Evolutionary conservation across 2,888 invertebrate genomes (phyloP), one percentile per base, ranked within the genome.

Genomic region (Calameuta pallipes): DNA sequence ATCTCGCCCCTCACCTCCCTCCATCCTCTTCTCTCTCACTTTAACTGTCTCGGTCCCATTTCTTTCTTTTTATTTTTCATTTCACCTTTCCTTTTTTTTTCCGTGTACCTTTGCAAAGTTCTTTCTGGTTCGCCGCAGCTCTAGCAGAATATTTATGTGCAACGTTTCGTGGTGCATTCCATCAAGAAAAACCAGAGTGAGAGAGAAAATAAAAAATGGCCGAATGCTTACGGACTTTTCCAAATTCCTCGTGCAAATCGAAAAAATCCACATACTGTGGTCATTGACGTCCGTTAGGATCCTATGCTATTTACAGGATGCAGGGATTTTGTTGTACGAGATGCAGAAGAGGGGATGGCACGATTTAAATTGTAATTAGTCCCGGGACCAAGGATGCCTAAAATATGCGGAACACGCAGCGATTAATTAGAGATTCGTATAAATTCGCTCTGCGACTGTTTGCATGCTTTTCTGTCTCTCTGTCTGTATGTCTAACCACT

Each of bases 371-470:
- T 33, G 70, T 33, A 70, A 33, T 70, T 70, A 70, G 33, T 33
- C 70, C n/a, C 31, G 70, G 31, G 70, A 33, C 70, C 31, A 30
- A 33, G 31, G 70, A 30, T 30, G 30, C 75, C 35, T 76, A 80
- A 78, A 82, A 82, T 83, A 86, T 86, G 86, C 85, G 82, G 83
- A 83, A 85, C 83, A 84, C 84, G 84, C 83, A 80, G 81, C 85
- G 85, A 89, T 90, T 90, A 90, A 90, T 90, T 89, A 87, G 87
- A 84, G 82, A 82, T 87, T 87, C 85, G 85, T 83, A 83, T 83
- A 80, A 41, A 41, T 15, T 41, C 41, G 41, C 41, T 41, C 41
- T 6, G 41, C 41, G 41, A 41, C 41, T 41, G 41, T 41, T 41
- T 41, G 41, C 41, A 15, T 41, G 41, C 41, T 41, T 41, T 41